phyloP scores from a whole-genome alignment of 64 coral and sea anemone genomes.

The Montipora efflorescens region DNA sequence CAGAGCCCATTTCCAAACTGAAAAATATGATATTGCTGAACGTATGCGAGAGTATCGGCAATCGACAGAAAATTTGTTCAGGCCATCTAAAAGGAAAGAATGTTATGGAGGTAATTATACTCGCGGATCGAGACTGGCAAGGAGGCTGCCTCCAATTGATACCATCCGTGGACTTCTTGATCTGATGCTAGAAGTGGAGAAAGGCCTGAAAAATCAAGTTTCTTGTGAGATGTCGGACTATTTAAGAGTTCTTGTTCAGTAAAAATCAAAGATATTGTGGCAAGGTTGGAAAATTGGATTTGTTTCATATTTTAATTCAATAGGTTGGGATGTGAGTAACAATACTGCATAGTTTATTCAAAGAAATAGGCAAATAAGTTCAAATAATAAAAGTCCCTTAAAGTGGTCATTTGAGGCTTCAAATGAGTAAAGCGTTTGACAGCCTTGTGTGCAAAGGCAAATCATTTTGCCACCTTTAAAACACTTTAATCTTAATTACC shows the following conservation, averaged over 20 bases:
- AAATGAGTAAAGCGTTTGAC: too few relatives aligned
- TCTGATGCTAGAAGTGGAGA: conserved; percentile 38
- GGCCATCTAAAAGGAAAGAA: neutral
- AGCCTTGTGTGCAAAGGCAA: too few relatives aligned
- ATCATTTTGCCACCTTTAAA: too few relatives aligned
- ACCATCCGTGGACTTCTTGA: conserved; percentile 36
- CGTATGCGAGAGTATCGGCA: conserved; percentile 4
- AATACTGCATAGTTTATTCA: too few relatives aligned
- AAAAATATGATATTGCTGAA: neutral
- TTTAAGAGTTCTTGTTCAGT: neutral
- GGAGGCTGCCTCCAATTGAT: neutral
- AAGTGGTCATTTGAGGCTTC: too few relatives aligned
- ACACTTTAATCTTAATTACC: too few relatives aligned
- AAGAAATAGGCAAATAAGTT: too few relatives aligned
- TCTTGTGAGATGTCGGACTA: neutral
- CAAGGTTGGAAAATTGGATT: too few relatives aligned
- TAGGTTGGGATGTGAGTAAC: too few relatives aligned
- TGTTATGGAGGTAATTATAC: neutral
- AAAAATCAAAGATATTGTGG: too few relatives aligned
- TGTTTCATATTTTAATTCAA: too few relatives aligned
- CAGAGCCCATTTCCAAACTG: neutral
- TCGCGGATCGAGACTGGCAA: conserved; percentile 25
- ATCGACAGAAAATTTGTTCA: conserved; percentile 1
- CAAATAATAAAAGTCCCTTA: too few relatives aligned
- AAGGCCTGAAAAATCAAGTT: neutral